phyloP scores from a whole-genome alignment of 30 jellyfish, hydroid and myxozoan species.

The Pseudorhiza aurosa region DNA sequence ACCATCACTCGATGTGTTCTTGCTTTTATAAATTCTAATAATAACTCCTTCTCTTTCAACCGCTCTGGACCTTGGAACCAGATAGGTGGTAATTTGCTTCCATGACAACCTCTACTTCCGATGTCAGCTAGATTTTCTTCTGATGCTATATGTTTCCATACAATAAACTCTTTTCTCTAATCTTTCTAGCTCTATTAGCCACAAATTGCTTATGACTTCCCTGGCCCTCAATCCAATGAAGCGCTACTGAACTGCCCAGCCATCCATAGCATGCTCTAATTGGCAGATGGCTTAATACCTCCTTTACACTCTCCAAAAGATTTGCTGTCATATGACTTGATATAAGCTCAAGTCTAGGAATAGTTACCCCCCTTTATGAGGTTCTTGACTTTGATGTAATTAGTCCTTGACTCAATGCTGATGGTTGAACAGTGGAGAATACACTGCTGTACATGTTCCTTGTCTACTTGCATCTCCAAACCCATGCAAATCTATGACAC shows the following conservation, averaged over 20 bases:
- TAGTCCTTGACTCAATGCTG: constrained; percentile 11
- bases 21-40: too few relatives aligned
- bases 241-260: constrained; percentile 47
- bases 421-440: constrained; percentile 6
- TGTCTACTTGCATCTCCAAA: constrained; percentile 58
- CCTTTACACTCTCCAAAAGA: constrained; percentile 29
- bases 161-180: neutral
- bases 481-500: constrained; percentile 26
- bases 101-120: neutral
- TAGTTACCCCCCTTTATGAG: constrained; percentile 54
- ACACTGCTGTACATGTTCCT: constrained; percentile 40
- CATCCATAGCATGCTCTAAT: constrained; percentile 28
- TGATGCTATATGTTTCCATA: neutral
- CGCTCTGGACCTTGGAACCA: neutral
- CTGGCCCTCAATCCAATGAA: neutral
- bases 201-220: neutral
- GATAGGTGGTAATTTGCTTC: neutral
- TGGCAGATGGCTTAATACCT: constrained; percentile 22
- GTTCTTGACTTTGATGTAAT: constrained; percentile 65
- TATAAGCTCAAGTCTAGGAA: constrained; percentile 74
- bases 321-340: constrained; percentile 76
- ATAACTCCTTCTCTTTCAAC: too few relatives aligned
- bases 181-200: neutral
- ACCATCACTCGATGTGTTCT: too few relatives aligned
- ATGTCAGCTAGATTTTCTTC: neutral